Evolutionary conservation across 2,888 invertebrate genomes (phyloP).

Genomic region (Lissocephala sabroskyi): DNA sequence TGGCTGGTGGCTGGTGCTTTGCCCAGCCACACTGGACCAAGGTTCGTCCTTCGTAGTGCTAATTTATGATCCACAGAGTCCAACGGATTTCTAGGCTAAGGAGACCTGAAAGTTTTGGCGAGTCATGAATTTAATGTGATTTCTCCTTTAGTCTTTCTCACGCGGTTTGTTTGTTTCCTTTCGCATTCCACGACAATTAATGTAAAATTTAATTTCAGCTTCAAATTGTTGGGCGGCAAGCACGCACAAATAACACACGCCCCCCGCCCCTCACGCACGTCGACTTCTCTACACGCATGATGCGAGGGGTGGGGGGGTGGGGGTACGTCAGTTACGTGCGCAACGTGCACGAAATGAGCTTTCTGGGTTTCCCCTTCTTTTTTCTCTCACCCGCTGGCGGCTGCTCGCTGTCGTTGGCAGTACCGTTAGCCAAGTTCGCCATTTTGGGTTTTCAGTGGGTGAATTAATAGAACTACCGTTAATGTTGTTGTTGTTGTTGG

Average conservation of each 20-base stretch:
- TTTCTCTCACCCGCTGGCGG: no score
- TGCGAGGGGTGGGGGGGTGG: no score
- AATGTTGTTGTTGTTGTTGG: constrained; percentile 6
- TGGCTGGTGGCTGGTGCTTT: no score
- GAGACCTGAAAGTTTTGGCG: constrained; percentile 15
- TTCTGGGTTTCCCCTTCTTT: no score
- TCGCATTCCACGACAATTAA: constrained; percentile 27
- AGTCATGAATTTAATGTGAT: constrained; percentile 54
- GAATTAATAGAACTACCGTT: background rate
- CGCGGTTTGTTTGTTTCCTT: background rate
- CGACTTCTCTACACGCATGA: constrained; percentile 1
- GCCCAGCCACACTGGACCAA: no score
- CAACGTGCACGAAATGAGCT: constrained; percentile 4
- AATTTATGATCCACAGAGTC: constrained; percentile 38
- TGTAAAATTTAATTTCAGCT: constrained; percentile 31
- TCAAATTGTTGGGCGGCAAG: constrained; percentile 5
- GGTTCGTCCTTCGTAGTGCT: no score
- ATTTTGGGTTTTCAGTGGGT: constrained; percentile 10
- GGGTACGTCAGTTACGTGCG: constrained; percentile 4
- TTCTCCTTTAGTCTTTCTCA: constrained; percentile 14
- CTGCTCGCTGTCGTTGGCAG: no score
- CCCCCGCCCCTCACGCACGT: background rate
- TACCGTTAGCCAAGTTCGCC: no score
- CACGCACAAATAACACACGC: constrained; percentile 6
- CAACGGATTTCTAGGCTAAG: background rate